Percentiles rank a stretch among this genome's conserved stretches.
Evolutionary conservation across 2,113 vertebrate species (phyloP).

Genomic region (Laticauda colubrina): DNA sequence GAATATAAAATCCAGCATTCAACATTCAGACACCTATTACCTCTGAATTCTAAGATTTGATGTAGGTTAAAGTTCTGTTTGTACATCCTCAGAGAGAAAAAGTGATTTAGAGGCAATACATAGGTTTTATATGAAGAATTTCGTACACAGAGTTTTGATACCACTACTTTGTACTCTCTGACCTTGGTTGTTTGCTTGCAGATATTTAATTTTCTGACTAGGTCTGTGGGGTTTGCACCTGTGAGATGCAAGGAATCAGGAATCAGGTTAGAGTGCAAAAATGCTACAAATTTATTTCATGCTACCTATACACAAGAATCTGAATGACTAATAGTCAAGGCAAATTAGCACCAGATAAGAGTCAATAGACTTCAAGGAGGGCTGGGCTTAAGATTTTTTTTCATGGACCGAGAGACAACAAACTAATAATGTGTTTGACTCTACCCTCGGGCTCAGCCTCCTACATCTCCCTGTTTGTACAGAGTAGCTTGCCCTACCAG

Average conservation of each 20-base stretch:
- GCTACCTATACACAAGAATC: background rate
- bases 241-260: background rate
- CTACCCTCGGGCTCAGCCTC: background rate
- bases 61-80: background rate
- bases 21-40: background rate
- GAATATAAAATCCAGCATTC: background rate
- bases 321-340: background rate
- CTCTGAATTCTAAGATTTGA: background rate
- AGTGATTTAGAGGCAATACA: background rate
- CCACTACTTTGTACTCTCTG: background rate
- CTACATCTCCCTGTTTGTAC: background rate
- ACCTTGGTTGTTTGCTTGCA: background rate
- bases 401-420: background rate
- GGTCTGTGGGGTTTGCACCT: background rate
- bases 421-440: background rate
- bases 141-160: background rate
- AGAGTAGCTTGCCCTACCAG: background rate
- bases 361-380: background rate
- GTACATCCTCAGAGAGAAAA: background rate
- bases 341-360: background rate
- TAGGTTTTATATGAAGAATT: background rate
- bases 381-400: background rate
- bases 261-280: background rate
- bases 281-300: background rate
- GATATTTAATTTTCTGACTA: background rate